Percentiles rank a stretch among this genome's conserved stretches.
phyloP scores from a whole-genome alignment of 2,888 invertebrate species.

The Eristalis intricaria region DNA sequence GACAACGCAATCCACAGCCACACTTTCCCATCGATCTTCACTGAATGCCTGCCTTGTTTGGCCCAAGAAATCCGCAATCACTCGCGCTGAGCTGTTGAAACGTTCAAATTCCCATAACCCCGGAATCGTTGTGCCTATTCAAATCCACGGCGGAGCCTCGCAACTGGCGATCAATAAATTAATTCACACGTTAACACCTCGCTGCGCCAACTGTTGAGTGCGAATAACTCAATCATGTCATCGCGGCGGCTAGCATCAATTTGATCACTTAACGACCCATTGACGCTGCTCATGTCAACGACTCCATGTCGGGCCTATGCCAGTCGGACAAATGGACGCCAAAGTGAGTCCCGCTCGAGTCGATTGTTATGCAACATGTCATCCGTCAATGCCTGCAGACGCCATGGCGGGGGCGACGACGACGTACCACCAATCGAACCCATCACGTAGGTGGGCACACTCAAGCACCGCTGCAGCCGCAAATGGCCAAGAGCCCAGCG shows the following conservation, averaged over 20 bases:
- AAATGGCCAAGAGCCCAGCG: slow-evolving; percentile 35
- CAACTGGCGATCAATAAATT: slow-evolving; percentile 3
- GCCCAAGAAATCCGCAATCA: neutral
- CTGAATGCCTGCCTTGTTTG: neutral
- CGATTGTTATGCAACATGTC: slow-evolving; percentile 64
- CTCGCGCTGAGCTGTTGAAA: slow-evolving; percentile 11
- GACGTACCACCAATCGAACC: slow-evolving; percentile 43
- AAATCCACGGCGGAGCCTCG: neutral
- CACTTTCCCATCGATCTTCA: neutral
- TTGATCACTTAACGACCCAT: slow-evolving; percentile 25
- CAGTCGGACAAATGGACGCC: slow-evolving; percentile 14
- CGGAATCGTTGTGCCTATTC: slow-evolving; percentile 2
- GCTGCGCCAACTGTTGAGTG: neutral
- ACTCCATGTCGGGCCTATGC: slow-evolving; percentile 7
- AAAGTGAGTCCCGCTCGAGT: slow-evolving; percentile 34
- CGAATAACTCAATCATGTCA: neutral
- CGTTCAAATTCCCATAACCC: neutral
- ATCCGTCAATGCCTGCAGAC: slow-evolving; percentile 45
- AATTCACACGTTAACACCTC: slow-evolving; percentile 41
- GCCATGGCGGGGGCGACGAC: slow-evolving; percentile 29
- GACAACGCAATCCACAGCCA: neutral
- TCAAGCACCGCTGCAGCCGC: slow-evolving; percentile 14
- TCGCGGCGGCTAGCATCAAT: neutral
- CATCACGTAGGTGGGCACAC: slow-evolving; percentile 46
- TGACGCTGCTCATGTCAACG: slow-evolving; percentile 37